Evolutionary conservation across 2,888 invertebrate species (phyloP).

Genomic region (Ormyrus nitidulus): DNA sequence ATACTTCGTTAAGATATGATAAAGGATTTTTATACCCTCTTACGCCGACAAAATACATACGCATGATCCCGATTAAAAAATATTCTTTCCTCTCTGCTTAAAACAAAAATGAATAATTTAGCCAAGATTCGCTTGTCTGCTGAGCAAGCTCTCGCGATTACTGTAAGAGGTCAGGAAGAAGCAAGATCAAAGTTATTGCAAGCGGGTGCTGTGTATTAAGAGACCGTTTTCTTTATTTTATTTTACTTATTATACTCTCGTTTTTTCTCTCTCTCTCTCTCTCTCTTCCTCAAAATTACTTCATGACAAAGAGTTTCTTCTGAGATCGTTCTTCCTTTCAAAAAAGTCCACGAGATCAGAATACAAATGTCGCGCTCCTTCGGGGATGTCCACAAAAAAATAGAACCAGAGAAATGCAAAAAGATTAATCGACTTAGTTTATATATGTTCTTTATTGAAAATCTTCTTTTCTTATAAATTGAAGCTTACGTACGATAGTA

Average conservation of each 20-base stretch:
- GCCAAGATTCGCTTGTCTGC: slow-evolving; percentile 36
- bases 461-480: slow-evolving; percentile 40
- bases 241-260: not conserved
- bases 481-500: slow-evolving; percentile 43
- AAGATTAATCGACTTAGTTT: slow-evolving; percentile 35
- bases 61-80: slow-evolving; percentile 44
- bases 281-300: no score
- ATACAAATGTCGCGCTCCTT: slow-evolving; percentile 32
- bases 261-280: not conserved
- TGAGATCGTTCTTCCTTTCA: no score
- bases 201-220: slow-evolving; percentile 27
- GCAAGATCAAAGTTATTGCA: slow-evolving; percentile 50
- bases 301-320: no score
- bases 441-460: slow-evolving; percentile 34
- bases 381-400: slow-evolving; percentile 10
- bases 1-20: slow-evolving; percentile 54
- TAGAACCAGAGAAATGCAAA: slow-evolving; percentile 47
- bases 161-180: slow-evolving; percentile 54
- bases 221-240: slow-evolving; percentile 8
- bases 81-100: not conserved
- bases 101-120: slow-evolving; percentile 18
- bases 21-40: slow-evolving; percentile 36
- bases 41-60: slow-evolving; percentile 46
- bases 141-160: slow-evolving; percentile 33
- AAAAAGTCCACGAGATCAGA: slow-evolving; percentile 40